Evolutionary conservation across 2,113 vertebrate genomes (phyloP), one percentile per base, ranked within the genome.

Genomic region (Hippocampus comes): DNA sequence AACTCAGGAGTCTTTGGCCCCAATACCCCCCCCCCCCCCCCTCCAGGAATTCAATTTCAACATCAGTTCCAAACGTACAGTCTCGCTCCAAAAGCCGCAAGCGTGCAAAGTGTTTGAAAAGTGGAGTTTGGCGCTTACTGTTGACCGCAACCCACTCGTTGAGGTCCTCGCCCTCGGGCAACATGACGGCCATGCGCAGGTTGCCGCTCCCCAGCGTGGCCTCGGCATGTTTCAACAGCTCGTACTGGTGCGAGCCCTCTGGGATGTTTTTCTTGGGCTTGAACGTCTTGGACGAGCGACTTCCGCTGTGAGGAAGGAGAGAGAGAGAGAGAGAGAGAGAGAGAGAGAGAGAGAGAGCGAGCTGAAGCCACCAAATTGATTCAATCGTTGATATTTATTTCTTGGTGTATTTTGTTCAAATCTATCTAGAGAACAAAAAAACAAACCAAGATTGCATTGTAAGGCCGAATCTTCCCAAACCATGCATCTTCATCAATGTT

Each of bases 201-300:
- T 98, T 98, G 10, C 96, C 96, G 20, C 95, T 98, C 41, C 96
- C 96, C 76, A 98, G 87, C 0, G 96, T 98, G 0, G 96, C 96
- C 87, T 98, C 96, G 0, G 96, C 96, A 51, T 98, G 96, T 71
- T 98, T 98, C 81, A 98, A 82, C 81, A 98, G 92, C 83, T 98
- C 96, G 4, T 97, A 97, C 87, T 98, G 96, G 69, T 97, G 96
- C 51, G 96, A 98, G 11, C 96, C 96, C 87, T 98, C 95, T 0
- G 96, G 96, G 73, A 98, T 97, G 77, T 96, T 96, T 93, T 98
- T 97, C 92, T 98, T 97, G 25, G 96, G 96, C 77, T 98, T 98
- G 92, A 98, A 98, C 0, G 96, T 98, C 90, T 95, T 97, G 0
- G 95, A 95, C 27, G 95, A 94, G 5, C 96, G 95, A 84, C 90